phyloP scores from a whole-genome alignment of 2,888 invertebrate species.

The Dicycla oo region DNA sequence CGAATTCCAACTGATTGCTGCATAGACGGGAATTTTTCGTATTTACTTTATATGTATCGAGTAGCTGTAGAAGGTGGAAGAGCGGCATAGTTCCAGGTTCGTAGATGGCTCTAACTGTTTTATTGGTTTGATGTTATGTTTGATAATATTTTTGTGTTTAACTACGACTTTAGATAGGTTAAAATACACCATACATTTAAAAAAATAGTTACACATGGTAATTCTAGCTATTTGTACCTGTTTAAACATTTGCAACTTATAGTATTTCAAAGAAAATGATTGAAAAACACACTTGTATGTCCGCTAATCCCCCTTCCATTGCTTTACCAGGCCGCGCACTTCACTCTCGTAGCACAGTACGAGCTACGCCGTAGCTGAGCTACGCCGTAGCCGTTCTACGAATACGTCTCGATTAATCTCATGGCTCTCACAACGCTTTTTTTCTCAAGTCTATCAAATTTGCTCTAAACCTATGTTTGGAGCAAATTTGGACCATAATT shows the following conservation, averaged over 20 bases:
- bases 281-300: not conserved
- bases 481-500: no score
- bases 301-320: not conserved
- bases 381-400: not conserved
- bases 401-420: not conserved
- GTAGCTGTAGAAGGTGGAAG: not conserved
- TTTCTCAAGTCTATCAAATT: no score
- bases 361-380: slow-evolving; percentile 3
- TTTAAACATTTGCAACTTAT: not conserved
- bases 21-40: slow-evolving; percentile 45
- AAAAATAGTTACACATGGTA: no score
- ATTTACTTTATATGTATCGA: slow-evolving; percentile 44
- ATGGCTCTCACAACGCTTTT: not conserved
- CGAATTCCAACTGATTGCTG: slow-evolving; percentile 64
- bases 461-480: no score
- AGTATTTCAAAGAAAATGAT: not conserved
- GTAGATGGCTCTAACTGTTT: not conserved
- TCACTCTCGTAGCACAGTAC: not conserved
- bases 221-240: no score
- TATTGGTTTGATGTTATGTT: not conserved
- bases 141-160: not conserved
- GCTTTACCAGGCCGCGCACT: no score
- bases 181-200: no score
- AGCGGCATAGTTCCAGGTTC: not conserved
- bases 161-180: not conserved